Conservation (phyloP, 2,888 invertebrate genomes). For the Nycteola revayana region DNA sequence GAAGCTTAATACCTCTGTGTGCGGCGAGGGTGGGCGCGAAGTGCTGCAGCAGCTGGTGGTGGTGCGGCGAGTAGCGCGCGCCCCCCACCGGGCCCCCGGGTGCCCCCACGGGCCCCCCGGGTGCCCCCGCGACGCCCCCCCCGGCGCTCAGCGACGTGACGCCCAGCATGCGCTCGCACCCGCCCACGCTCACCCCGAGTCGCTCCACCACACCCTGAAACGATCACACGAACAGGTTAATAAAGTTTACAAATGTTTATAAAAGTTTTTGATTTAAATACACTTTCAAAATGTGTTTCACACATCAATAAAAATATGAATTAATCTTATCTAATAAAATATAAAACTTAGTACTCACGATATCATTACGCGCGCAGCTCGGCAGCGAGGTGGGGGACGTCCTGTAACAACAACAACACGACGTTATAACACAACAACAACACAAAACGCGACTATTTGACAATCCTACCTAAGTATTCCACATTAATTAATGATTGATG, state of each 20-base stretch:
- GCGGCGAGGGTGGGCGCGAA: constrained; percentile 83
- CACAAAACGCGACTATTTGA: too few species aligned
- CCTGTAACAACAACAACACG: constrained; percentile 46
- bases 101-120: constrained; percentile 2
- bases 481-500: too few species aligned
- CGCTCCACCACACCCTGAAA: constrained; percentile 24
- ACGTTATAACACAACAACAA: too few species aligned
- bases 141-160: constrained; percentile 27
- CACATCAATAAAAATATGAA: too few species aligned
- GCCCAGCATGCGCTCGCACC: constrained; percentile 20
- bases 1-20: constrained; percentile 31
- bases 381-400: constrained; percentile 57
- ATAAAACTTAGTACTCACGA: too few species aligned
- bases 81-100: constrained; percentile 1
- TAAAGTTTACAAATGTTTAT: too few species aligned
- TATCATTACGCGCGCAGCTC: constrained; percentile 48
- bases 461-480: too few species aligned
- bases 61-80: constrained; percentile 65
- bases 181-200: constrained; percentile 20
- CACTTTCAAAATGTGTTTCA: too few species aligned
- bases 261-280: too few species aligned
- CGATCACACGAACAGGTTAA: too few species aligned
- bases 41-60: constrained; percentile 66
- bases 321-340: too few species aligned
- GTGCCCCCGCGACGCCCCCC: constrained; percentile 33